Percentiles rank a stretch among this genome's conserved stretches.
Conservation (phyloP, 2,113 vertebrate species). For the Coptodon bakossiorum region DNA sequence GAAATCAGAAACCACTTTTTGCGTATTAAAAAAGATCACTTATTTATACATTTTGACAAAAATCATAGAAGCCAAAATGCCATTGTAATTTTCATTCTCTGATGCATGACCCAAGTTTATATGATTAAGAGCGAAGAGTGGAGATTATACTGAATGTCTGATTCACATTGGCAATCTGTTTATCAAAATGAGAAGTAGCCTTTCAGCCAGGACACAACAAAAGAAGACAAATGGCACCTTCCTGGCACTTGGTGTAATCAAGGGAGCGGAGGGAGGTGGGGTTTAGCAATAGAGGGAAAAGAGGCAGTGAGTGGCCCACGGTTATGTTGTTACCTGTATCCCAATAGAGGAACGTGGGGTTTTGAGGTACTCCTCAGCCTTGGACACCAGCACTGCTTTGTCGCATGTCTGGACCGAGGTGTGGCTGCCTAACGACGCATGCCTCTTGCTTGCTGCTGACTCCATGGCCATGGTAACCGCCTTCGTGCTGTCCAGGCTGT, state of each 20-base stretch:
- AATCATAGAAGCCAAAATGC: background rate
- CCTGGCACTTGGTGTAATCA: background rate
- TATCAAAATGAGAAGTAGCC: background rate
- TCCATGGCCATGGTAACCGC: constrained; percentile 93
- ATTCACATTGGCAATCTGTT: background rate
- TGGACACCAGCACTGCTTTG: constrained; percentile 84
- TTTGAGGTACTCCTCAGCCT: constrained; percentile 90
- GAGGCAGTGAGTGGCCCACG: background rate
- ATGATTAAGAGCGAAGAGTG: background rate
- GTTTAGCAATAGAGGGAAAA: background rate
- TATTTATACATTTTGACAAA: background rate
- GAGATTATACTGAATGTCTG: background rate
- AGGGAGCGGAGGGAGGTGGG: background rate
- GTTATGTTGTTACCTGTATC: constrained; percentile 82
- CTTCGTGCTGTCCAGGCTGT: constrained; percentile 95
- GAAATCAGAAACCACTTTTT: background rate
- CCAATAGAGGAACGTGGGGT: constrained; percentile 90
- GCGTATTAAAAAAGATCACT: background rate
- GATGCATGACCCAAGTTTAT: background rate
- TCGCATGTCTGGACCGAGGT: constrained; percentile 80
- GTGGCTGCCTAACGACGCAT: constrained; percentile 76
- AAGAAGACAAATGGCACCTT: background rate
- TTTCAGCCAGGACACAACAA: background rate
- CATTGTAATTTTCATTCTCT: background rate
- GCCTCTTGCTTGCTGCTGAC: constrained; percentile 82